phyloP scores from a whole-genome alignment of 1,140 invertebrate genomes.

The Macrocentrus cingulum region DNA sequence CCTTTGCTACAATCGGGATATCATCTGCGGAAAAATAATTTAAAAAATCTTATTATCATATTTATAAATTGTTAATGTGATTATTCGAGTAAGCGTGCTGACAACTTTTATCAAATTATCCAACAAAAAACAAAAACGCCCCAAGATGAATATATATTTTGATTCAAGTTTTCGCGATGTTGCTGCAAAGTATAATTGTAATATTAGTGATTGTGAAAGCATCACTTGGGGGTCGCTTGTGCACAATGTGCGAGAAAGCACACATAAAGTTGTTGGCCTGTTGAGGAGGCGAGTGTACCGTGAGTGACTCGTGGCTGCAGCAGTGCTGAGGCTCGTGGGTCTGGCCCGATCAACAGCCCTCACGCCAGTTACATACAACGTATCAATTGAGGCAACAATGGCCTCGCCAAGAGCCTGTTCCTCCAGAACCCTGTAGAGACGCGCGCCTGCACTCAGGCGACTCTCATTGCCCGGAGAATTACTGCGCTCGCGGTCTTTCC shows the following conservation, averaged over 20 bases:
- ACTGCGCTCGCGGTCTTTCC: constrained; percentile 39
- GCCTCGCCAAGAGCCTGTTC: constrained; percentile 51
- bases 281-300: neutral
- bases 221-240: neutral
- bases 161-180: too few relatives aligned
- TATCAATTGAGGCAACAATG: constrained; percentile 35
- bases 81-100: too few relatives aligned
- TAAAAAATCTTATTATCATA: neutral
- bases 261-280: neutral
- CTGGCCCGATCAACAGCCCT: constrained; percentile 23
- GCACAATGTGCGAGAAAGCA: neutral
- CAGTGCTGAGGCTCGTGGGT: constrained; percentile 33
- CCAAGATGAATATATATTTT: too few relatives aligned
- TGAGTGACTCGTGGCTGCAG: constrained; percentile 29
- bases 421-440: constrained; percentile 54
- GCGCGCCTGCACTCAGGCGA: constrained; percentile 45
- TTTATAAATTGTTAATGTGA: neutral
- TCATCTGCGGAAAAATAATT: constrained; percentile 43
- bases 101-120: too few relatives aligned
- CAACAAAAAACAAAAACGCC: too few relatives aligned
- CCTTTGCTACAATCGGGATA: constrained; percentile 51
- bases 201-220: neutral
- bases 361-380: constrained; percentile 32
- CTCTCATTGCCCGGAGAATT: constrained; percentile 41
- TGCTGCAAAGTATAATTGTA: neutral